Conservation (phyloP, 2,888 invertebrate species). For the Brenthis ino region DNA sequence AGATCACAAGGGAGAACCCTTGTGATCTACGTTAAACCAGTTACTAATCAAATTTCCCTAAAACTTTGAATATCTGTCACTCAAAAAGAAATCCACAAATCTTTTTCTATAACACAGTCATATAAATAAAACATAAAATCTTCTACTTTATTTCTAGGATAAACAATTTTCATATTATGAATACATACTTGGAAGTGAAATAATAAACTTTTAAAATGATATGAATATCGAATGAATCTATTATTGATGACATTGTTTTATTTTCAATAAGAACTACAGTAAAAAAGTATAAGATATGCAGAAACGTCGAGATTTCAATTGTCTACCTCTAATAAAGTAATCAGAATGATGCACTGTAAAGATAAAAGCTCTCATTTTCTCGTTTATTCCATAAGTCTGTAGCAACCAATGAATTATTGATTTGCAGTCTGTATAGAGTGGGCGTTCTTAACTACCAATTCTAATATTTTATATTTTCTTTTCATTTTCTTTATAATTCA, state of each 20-base stretch:
- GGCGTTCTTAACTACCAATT: slow-evolving; percentile 11
- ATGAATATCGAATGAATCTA: slow-evolving; percentile 14
- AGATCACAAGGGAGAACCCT: too few species aligned
- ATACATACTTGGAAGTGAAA: neutral
- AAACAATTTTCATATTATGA: neutral
- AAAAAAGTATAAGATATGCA: slow-evolving; percentile 20
- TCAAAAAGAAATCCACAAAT: too few species aligned
- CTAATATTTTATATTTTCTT: slow-evolving; percentile 6
- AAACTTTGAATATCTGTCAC: too few species aligned
- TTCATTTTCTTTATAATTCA: neutral
- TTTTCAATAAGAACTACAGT: slow-evolving; percentile 2
- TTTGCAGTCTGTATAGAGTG: slow-evolving; percentile 12
- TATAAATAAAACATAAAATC: neutral
- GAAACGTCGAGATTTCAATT: slow-evolving; percentile 26
- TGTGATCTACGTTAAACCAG: too few species aligned
- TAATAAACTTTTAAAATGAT: slow-evolving; percentile 14
- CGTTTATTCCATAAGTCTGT: slow-evolving; percentile 16
- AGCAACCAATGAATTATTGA: slow-evolving; percentile 19
- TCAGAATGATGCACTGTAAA: slow-evolving; percentile 17
- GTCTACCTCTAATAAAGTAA: slow-evolving; percentile 26
- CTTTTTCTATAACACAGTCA: neutral
- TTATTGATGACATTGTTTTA: slow-evolving; percentile 10
- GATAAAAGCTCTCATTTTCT: slow-evolving; percentile 22
- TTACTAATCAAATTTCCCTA: too few species aligned
- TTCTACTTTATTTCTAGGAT: neutral